Evolutionary conservation across 1,140 invertebrate species (phyloP).

Genomic region (Bombus huntii): DNA sequence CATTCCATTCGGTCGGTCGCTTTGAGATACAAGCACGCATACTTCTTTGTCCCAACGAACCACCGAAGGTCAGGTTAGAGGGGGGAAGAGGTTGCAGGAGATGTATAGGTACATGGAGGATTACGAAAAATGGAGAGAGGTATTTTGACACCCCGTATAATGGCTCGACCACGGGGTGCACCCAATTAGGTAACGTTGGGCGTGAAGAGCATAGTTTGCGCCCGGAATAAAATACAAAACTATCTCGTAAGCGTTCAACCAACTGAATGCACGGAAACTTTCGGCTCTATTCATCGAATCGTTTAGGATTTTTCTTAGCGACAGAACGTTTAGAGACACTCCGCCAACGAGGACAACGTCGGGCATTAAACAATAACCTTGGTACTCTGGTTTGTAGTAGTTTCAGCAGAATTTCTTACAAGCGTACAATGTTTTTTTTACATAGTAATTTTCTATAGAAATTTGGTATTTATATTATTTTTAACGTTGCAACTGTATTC

Average conservation of each 20-base stretch:
- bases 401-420: accelerated
- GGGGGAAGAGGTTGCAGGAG: conserved; percentile 12
- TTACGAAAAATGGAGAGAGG: conserved; percentile 71
- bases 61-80: conserved; percentile 32
- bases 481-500: no score
- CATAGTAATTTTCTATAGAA: background rate
- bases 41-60: conserved; percentile 53
- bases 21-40: conserved; percentile 76
- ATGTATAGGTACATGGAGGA: conserved; percentile 59
- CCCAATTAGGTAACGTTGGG: conserved; percentile 80
- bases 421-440: background rate
- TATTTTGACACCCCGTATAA: conserved; percentile 83
- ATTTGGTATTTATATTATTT: background rate
- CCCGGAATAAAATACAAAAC: conserved; percentile 62
- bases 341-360: background rate
- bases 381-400: background rate
- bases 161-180: conserved; percentile 78
- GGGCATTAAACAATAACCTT: conserved; percentile 6
- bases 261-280: conserved; percentile 26
- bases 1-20: conserved; percentile 75
- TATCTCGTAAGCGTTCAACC: conserved; percentile 50
- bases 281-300: conserved; percentile 38
- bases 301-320: conserved; percentile 24
- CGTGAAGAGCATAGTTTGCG: conserved; percentile 64
- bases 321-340: background rate